Evolutionary conservation across 2,888 invertebrate species (phyloP).

Genomic region (Calameuta idolon): DNA sequence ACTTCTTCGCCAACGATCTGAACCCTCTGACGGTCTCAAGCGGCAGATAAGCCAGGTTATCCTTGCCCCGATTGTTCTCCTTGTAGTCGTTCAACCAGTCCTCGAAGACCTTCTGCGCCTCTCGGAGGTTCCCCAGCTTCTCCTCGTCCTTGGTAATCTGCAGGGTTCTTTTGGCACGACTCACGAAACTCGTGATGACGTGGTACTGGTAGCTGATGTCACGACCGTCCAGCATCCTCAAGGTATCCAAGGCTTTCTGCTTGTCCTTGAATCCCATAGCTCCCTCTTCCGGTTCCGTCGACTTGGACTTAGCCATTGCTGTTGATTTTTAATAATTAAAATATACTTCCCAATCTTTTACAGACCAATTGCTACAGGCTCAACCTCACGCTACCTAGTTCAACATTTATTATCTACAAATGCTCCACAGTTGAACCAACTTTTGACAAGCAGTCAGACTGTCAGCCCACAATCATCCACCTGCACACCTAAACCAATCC

Average conservation of each 20-base stretch:
- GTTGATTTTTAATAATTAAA: neutral
- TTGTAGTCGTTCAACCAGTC: constrained; percentile 80
- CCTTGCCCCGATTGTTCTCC: constrained; percentile 74
- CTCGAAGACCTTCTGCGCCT: constrained; percentile 77
- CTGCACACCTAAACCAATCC: too few species aligned
- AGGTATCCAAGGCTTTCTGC: constrained; percentile 77
- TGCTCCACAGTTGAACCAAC: too few species aligned
- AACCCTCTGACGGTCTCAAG: constrained; percentile 73
- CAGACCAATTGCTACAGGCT: too few species aligned
- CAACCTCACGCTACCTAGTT: too few species aligned
- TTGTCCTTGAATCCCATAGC: constrained; percentile 81
- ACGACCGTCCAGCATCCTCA: constrained; percentile 74
- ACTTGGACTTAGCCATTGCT: constrained; percentile 55
- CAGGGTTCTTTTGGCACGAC: constrained; percentile 71
- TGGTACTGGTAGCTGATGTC: constrained; percentile 76
- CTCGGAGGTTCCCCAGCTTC: constrained; percentile 76
- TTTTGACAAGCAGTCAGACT: neutral
- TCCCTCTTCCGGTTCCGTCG: constrained; percentile 68
- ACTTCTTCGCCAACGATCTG: constrained; percentile 69
- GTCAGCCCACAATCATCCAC: too few species aligned
- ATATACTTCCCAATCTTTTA: too few species aligned
- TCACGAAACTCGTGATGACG: constrained; percentile 73
- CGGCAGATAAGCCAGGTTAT: constrained; percentile 78
- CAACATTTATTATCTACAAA: too few species aligned
- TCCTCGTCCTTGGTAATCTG: constrained; percentile 79